Evolutionary conservation across 2,797 vertebrate species (phyloP), one percentile per base, ranked within the genome.

Genomic region (Myotis pilosus): DNA sequence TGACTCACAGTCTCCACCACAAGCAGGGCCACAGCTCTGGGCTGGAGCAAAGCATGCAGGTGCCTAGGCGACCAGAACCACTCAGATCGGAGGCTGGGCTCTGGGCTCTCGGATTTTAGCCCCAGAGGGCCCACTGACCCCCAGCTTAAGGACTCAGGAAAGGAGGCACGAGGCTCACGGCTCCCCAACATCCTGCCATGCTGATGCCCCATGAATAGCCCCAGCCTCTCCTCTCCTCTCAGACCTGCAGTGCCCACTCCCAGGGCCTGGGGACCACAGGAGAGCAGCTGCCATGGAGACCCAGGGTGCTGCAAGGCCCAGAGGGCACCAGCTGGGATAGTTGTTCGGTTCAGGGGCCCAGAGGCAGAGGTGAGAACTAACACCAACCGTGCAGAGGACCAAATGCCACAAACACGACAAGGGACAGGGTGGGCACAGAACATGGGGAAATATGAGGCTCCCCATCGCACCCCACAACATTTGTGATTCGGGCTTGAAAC

Each of bases 371-470:
- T 10, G 20, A 47, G 76, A 81, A 90, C 38, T 4, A 55, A 41
- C 49, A 11, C 1, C 62, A 89, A 38, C 64, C 15, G 0, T 1
- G 2, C 33, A 44, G 51, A 81, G 41, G 23, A 16, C 13, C 6
- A 33, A 19, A 53, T 6, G 23, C 9, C 57, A 75, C 16, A 30
- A n/a, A 51, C 25, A 23, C 8, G 8, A 41, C 7, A 2, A 38
- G 44, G 22, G 55, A 28, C 36, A 44, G 33, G 47, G 8, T 36
- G 44, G 69, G 68, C n/a, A 51, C 8, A 11, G 49, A 51, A 0
- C 7, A 38, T 0, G 0, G 4, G 19, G 38, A 11, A 33, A 71
- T 30, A 6, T 1, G 53, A 93, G 16, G 7, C 9, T 51, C 25
- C 19, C 23, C 33, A 25, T 41, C 6, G 17, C 17, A 33, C 30